Conservation (phyloP, 2,113 vertebrate genomes). For the Lethenteron reissneri region DNA sequence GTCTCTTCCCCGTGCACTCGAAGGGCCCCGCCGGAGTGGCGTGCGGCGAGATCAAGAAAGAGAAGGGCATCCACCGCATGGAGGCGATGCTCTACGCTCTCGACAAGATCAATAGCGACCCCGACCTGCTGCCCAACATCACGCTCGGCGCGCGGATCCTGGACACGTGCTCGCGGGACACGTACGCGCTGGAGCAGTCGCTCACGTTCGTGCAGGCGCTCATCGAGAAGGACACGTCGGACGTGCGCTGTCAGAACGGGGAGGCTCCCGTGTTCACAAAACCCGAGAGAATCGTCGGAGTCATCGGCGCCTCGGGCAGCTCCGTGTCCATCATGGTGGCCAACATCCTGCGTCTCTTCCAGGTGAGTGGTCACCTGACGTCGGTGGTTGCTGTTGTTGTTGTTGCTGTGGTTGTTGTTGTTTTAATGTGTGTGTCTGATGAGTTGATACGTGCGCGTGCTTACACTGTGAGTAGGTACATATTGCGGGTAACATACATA, state of each 20-base stretch:
- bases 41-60: conserved; percentile 84
- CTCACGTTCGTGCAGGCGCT: conserved; percentile 85
- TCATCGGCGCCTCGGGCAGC: conserved; percentile 76
- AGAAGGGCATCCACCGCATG: conserved; percentile 76
- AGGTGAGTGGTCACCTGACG: conserved; percentile 29
- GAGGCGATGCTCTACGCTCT: conserved; percentile 88
- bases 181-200: conserved; percentile 80
- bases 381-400: too few species aligned
- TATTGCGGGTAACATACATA: too few species aligned
- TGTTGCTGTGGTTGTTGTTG: too few species aligned
- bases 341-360: conserved; percentile 85
- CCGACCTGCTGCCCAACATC: conserved; percentile 77
- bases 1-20: conserved; percentile 69
- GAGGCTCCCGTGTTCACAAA: conserved; percentile 85
- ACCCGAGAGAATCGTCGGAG: conserved; percentile 63
- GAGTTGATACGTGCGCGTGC: too few species aligned
- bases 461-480: too few species aligned
- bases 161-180: conserved; percentile 84
- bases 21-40: conserved; percentile 57
- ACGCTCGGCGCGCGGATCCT: conserved; percentile 74
- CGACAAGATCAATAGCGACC: conserved; percentile 85
- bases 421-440: too few species aligned
- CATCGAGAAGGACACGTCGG: conserved; percentile 79
- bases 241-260: conserved; percentile 64
- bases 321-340: conserved; percentile 96